Evolutionary conservation across 2,113 vertebrate species (phyloP), one percentile per base, ranked within the genome.

Genomic region (Eira barbara): DNA sequence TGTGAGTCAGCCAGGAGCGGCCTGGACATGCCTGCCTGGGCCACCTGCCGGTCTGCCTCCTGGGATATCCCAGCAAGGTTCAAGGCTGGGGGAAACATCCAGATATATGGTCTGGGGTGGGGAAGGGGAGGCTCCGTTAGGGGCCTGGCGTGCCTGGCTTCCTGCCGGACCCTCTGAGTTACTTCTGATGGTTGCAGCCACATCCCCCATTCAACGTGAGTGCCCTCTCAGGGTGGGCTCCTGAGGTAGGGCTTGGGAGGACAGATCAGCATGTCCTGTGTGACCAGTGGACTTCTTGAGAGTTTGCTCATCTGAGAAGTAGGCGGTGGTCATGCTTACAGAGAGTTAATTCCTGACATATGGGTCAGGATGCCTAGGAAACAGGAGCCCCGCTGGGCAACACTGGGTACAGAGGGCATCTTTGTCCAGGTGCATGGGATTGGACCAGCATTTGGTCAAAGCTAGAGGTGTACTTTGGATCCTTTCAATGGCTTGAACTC

Each of bases 1-100:
- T 52, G 47, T 98, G 98, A 98, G 88, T 98, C 97, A 97, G 0
- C 27, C 36, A 69, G 86, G 87, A 91, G 69, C 1, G 2, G 82
- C 85, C 83, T 10, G 10, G 94, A 69, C 69, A 15, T n/a, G 57
- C 67, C 59, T 80, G 63, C 73, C 78, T 76, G 67, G 36, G 76
- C 85, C 73, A 45, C 86, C 86, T 94, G 91, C 79, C 42, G 12
- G 45, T 47, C 71, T 47, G 39, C 59, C 31, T 61, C 21, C 69
- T 9, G 39, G 34, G 63, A 59, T 5, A 2, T 65, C 84, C 52
- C 8, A 47, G 81, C n/a, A 36, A n/a, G 42, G 63, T 82, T 89
- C 79, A 21, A 73, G 65, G 52, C 21, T 63, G 45, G 18, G 25
- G 29, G 57, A 78, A 65, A 36, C 25, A 7, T n/a, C 17, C 94